These are phyloP conservation scores for Hofmannophila pseudospretella DNA, from an alignment of 2,888 invertebrate species.

Conservation along the genomic window DNA sequence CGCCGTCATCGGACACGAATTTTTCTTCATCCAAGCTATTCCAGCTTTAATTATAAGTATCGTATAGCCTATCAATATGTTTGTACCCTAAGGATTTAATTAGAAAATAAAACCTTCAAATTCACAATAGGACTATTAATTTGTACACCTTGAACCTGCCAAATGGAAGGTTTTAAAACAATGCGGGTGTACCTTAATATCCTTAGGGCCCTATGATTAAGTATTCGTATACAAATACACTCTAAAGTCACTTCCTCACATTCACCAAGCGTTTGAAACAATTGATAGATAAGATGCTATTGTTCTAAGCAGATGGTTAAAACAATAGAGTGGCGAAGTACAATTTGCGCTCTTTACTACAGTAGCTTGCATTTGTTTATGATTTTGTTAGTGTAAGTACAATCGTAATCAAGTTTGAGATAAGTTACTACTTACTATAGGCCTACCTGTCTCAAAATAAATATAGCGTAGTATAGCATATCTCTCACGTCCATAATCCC, in stretches of 20 bases:
- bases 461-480: too few relatives aligned
- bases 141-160: slow-evolving; percentile 4
- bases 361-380: too few relatives aligned
- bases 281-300: slow-evolving; percentile 24
- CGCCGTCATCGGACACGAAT: too few relatives aligned
- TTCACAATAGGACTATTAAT: slow-evolving; percentile 3
- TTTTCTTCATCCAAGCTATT: too few relatives aligned
- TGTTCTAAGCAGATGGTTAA: slow-evolving; percentile 27
- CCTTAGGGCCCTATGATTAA: slow-evolving; percentile 22
- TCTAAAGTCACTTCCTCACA: slow-evolving; percentile 25
- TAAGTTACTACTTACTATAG: too few relatives aligned
- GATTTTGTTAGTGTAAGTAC: too few relatives aligned
- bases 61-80: too few relatives aligned
- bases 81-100: slow-evolving; percentile 1
- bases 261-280: slow-evolving; percentile 24
- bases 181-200: slow-evolving; percentile 12
- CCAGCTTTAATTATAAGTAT: too few relatives aligned
- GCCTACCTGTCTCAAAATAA: too few relatives aligned
- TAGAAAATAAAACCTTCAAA: slow-evolving; percentile 1
- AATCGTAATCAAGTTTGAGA: too few relatives aligned
- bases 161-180: slow-evolving; percentile 5
- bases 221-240: slow-evolving; percentile 13
- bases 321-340: slow-evolving; percentile 28
- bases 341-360: slow-evolving; percentile 15
- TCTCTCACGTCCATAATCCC: too few relatives aligned